Evolutionary conservation across 1,140 invertebrate species (phyloP), one percentile per base, ranked within the genome.

Genomic region (Apis dorsata): DNA sequence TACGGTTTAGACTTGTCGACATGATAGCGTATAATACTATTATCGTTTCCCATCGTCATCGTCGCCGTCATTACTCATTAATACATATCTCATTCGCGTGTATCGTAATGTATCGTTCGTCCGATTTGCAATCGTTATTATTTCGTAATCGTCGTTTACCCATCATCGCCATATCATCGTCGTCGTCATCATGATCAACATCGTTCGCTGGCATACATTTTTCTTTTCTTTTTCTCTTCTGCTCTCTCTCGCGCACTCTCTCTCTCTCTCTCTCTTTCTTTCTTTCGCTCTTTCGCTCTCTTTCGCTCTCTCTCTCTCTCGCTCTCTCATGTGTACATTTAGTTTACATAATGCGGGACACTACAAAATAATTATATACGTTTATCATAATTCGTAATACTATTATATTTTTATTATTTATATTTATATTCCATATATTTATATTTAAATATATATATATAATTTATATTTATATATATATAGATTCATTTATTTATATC

Each of bases 1-100:
- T 94, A 94, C 90, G 92, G 92, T 94, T 94, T 93, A 93, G 92
- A 93, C 93, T 93, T 90, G 91, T 91, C 93, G 93, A 94, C 92
- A 93, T 93, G 93, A 92, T 93, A 93, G 93, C 91, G 92, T 91
- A 89, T 93, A 93, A 93, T 93, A 93, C 93, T 93, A 94, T 93
- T 93, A 93, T 93, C 91, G 89, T 93, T 91, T 91, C 91, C 92
- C 91, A 89, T 90, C 92, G 84, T 92, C 73, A 77, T 90, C 88
- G 86, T 92, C 77, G 62, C 80, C 80, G 87, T 88, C 84, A 63
- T 89, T 85, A 77, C 55, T 88, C 87, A 88, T 44, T 86, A 86
- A 89, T 85, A 89, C 84, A 89, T 86, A 86, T 49, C 77, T 88
- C 84, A 85, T 62, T 85, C 87, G 87, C 87, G 87, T 88, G 80